Evolutionary conservation across 92 coral and sea anemone genomes (phyloP), one percentile per base, ranked within the genome.

Genomic region (Zoanthus sociatus): DNA sequence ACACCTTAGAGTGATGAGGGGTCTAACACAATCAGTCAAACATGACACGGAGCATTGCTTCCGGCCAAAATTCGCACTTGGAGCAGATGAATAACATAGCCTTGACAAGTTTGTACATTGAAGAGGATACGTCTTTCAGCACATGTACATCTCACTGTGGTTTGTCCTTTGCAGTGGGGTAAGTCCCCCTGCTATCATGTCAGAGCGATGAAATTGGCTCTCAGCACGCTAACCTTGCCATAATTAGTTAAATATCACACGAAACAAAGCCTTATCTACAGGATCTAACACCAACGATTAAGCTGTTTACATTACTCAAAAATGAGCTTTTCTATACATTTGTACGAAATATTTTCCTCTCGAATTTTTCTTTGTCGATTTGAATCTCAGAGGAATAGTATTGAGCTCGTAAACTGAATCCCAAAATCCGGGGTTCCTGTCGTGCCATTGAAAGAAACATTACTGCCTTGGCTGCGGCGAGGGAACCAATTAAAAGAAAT

Each of bases 171-270:
- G 1, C 58, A 30, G 64, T 66, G 61, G 85, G 42, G 75, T 46
- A 64, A 47, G 16, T 13, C 18, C 30, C 74, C 84, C 63, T 50
- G 45, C 75, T 18, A 46, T 63, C 26, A 61, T 71, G 85, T 74
- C 67, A 81, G 76, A 21, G 85, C 70, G 71, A 21, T 81, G 85
- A 81, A 66, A 81, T 47, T 81, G 85, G 10, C 63, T 81, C 85
- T 16, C 85, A 81, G 85, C 85, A 81, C 26, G 85, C 85, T 44
- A 81, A 56, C 85, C 32, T 21, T 12, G 76, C 55, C 15, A 21
- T 81, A 81, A 81, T 81, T 81, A 81, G 85, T 81, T 81, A 81
- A 50, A 66, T 64, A 64, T 81, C 85, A 81, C 73, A 81, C 18
- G 46, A 44, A 47, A 81, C 85, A 81, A 81, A 81, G 85, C 44